phyloP scores from a whole-genome alignment of 2,888 invertebrate genomes.

The Gari tellinella region DNA sequence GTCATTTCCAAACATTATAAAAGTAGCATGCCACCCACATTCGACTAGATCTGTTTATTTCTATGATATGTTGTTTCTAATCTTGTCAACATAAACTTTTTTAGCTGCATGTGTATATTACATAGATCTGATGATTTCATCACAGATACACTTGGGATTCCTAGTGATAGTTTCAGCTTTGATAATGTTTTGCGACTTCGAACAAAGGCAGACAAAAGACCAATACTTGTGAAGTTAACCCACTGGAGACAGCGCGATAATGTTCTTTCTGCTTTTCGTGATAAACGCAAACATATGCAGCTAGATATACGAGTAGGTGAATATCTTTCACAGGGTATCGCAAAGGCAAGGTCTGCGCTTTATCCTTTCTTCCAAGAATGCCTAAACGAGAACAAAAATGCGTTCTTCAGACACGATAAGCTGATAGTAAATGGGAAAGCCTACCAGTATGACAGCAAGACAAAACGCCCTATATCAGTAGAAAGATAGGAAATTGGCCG shows the following conservation, averaged over 20 bases:
- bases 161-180: not conserved
- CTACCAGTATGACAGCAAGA: conserved; percentile 1
- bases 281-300: not conserved
- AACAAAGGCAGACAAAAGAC: too few relatives aligned
- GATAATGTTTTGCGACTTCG: not conserved
- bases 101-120: too few relatives aligned
- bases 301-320: conserved; percentile 1
- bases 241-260: not conserved
- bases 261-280: not conserved
- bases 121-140: too few relatives aligned
- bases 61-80: too few relatives aligned
- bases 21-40: too few relatives aligned
- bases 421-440: conserved; percentile 7
- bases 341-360: conserved; percentile 1
- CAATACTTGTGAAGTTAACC: not conserved
- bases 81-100: too few relatives aligned
- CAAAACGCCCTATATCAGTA: conserved; percentile 1
- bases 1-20: too few relatives aligned
- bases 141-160: not conserved
- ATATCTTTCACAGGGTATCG: not conserved
- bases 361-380: conserved; percentile 3
- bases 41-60: too few relatives aligned
- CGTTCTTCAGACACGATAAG: not conserved
- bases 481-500: conserved; percentile 16
- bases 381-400: not conserved